These are phyloP conservation scores for Penaeus japonicus DNA, from an alignment of 1,140 invertebrate species.

Conservation along the genomic window DNA sequence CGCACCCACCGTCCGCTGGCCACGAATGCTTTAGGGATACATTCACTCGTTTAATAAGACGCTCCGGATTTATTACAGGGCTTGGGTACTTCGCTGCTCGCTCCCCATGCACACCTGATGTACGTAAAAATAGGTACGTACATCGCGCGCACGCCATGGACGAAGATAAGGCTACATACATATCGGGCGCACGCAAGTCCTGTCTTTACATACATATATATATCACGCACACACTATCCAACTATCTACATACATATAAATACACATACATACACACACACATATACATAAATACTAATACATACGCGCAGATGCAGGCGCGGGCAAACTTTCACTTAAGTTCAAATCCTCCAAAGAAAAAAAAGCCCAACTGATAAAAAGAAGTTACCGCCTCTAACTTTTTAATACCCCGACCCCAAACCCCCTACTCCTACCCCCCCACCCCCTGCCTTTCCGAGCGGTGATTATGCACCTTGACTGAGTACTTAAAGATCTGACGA, in stretches of 20 bases:
- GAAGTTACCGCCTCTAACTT: neutral
- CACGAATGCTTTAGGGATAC: no score
- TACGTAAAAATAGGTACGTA: no score
- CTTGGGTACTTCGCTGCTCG: no score
- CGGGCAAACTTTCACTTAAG: neutral
- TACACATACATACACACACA: neutral
- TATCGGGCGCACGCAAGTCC: no score
- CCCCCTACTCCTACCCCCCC: neutral
- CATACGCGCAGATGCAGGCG: neutral
- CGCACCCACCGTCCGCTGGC: no score
- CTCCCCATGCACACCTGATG: no score
- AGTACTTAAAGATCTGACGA: neutral
- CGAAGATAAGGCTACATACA: no score
- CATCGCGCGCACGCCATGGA: no score
- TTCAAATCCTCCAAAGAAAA: neutral
- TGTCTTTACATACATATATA: no score
- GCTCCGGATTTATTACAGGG: no score
- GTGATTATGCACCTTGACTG: neutral
- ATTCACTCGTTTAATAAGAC: no score
- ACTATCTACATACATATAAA: neutral
- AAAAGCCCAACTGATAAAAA: neutral
- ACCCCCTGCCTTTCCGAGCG: neutral
- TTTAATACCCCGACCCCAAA: neutral
- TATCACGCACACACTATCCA: neutral
- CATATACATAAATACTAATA: neutral